Conservation (phyloP, 2,113 vertebrate genomes). For the Murina feae region DNA sequence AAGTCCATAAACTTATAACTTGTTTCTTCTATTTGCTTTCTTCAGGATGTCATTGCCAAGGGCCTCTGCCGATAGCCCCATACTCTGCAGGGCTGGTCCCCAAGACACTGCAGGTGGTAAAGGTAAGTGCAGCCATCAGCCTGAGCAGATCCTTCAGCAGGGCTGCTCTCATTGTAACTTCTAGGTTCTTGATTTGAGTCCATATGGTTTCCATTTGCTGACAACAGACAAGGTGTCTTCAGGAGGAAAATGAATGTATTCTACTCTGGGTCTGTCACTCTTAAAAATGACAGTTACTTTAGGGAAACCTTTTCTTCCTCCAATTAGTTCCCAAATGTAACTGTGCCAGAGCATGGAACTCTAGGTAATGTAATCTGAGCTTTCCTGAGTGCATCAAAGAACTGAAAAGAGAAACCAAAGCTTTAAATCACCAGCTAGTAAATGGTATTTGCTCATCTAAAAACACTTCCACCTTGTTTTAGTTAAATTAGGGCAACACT, state of each 20-base stretch:
- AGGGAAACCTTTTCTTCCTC: neutral
- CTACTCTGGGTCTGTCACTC: neutral
- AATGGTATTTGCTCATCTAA: neutral
- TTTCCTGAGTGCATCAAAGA: neutral
- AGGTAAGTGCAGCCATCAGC: constrained; percentile 23
- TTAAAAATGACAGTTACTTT: neutral
- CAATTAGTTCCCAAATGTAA: neutral
- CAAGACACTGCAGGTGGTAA: neutral
- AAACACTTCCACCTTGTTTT: neutral
- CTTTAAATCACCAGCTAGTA: neutral
- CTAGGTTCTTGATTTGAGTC: neutral
- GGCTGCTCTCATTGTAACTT: neutral
- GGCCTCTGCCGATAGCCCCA: neutral
- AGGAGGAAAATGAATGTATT: neutral
- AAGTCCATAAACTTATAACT: neutral
- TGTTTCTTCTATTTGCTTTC: constrained; percentile 42
- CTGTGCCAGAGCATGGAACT: neutral
- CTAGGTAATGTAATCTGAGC: neutral
- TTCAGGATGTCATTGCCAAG: constrained; percentile 48
- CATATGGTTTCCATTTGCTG: neutral
- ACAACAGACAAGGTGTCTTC: neutral
- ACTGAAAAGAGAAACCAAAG: neutral
- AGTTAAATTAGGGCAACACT: neutral
- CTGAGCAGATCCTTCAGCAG: neutral
- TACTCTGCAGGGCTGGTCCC: neutral